Evolutionary conservation across 1,140 invertebrate species (phyloP).

Genomic region (Liolophura sinensis): DNA sequence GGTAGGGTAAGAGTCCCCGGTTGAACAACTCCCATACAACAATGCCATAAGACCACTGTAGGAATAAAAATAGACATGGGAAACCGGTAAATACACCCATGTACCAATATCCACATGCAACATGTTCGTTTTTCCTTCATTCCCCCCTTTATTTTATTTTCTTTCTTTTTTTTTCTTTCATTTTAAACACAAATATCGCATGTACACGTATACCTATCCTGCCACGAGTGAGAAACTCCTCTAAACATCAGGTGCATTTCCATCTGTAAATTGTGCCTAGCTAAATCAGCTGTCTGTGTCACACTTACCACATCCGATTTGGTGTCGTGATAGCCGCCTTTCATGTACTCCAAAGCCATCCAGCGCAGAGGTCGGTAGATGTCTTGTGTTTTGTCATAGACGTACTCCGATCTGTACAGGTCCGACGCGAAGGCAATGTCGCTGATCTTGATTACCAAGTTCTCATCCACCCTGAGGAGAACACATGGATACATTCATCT

Average conservation of each 20-base stretch:
- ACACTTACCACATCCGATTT: slow-evolving; percentile 37
- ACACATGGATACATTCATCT: too few relatives aligned
- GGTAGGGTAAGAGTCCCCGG: slow-evolving; percentile 92
- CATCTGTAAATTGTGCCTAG: not conserved
- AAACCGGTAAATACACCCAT: not conserved
- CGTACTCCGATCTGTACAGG: slow-evolving; percentile 35
- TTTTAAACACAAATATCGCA: not conserved
- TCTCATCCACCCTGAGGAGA: slow-evolving; percentile 24
- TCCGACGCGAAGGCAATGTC: slow-evolving; percentile 38
- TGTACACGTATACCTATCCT: not conserved
- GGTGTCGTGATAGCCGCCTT: slow-evolving; percentile 32
- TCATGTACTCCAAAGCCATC: slow-evolving; percentile 41
- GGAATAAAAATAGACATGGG: not conserved
- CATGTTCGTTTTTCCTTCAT: not conserved
- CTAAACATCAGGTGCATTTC: not conserved
- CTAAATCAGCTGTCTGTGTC: not conserved
- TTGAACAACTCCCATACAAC: slow-evolving; percentile 95
- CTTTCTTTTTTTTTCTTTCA: not conserved
- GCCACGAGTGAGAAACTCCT: too few relatives aligned
- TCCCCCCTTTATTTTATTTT: not conserved
- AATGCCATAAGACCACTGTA: slow-evolving; percentile 93
- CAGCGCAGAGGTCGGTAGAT: slow-evolving; percentile 33
- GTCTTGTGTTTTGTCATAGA: slow-evolving; percentile 30
- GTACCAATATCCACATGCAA: not conserved
- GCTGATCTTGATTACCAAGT: slow-evolving; percentile 22